A percentile compares a stretch with the other conserved stretches of the same genome.
Evolutionary conservation across 2,888 invertebrate genomes (phyloP).

Genomic region (Hypolimnas misippus): DNA sequence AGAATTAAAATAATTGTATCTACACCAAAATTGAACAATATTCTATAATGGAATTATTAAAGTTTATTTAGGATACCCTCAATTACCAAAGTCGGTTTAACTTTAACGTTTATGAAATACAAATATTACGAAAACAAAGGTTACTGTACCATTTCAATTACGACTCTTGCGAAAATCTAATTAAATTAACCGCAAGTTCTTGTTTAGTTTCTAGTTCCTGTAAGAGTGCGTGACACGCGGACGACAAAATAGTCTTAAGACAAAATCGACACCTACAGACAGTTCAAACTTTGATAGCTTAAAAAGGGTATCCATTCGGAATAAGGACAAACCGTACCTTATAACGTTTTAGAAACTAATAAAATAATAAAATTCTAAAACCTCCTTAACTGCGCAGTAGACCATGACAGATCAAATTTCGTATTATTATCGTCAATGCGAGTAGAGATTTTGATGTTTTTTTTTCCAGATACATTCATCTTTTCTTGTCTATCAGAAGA

Average conservation of each 20-base stretch:
- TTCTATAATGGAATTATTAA: background rate
- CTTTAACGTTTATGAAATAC: background rate
- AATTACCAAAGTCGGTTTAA: background rate
- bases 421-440: too few species aligned
- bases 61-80: background rate
- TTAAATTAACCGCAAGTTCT: constrained; percentile 5
- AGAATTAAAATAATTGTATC: too few species aligned
- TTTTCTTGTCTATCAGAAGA: too few species aligned
- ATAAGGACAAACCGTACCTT: too few species aligned
- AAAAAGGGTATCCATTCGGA: too few species aligned
- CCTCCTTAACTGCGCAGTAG: too few species aligned
- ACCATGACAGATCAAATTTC: too few species aligned
- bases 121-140: constrained; percentile 5
- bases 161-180: constrained; percentile 2
- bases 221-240: background rate
- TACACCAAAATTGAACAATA: background rate
- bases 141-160: constrained; percentile 8
- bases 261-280: background rate
- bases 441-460: too few species aligned
- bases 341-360: too few species aligned
- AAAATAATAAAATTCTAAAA: too few species aligned
- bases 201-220: background rate
- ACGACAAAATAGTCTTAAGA: background rate
- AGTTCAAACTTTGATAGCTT: too few species aligned
- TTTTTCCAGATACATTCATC: too few species aligned